phyloP scores from a whole-genome alignment of 2,113 vertebrate genomes.

The Prochilodus magdalenae region DNA sequence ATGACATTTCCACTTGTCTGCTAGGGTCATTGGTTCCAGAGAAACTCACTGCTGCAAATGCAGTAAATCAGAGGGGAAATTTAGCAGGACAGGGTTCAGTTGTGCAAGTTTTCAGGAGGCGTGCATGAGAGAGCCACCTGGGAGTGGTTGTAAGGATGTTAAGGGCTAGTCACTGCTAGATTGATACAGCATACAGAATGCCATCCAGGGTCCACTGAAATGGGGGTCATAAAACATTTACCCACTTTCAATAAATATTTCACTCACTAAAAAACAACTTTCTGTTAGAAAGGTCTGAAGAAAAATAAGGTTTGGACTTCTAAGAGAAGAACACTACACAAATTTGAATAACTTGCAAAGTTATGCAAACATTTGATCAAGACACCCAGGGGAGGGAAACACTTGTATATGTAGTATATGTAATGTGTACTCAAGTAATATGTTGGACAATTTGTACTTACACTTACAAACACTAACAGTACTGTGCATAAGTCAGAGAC shows the following conservation, averaged over 20 bases:
- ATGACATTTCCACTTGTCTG: constrained; percentile 28
- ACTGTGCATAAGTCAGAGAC: no score
- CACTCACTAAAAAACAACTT: constrained; percentile 55
- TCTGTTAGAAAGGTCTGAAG: no score
- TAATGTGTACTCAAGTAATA: no score
- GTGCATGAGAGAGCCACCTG: constrained; percentile 33
- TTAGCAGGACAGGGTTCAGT: constrained; percentile 32
- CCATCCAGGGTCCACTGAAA: constrained; percentile 71
- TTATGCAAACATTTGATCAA: background rate
- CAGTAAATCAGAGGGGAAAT: constrained; percentile 35
- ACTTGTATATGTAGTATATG: no score
- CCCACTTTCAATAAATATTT: constrained; percentile 70
- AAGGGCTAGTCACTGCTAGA: constrained; percentile 58
- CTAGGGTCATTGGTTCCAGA: constrained; percentile 36
- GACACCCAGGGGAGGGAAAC: no score
- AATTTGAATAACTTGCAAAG: background rate
- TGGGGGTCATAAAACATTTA: constrained; percentile 73
- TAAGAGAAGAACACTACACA: background rate
- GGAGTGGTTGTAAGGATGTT: constrained; percentile 48
- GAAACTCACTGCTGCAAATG: constrained; percentile 36
- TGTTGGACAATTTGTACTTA: no score
- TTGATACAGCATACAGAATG: constrained; percentile 64
- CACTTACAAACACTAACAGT: no score
- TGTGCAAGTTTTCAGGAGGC: constrained; percentile 28
- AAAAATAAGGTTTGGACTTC: no score